Base-by-base conservation (phyloP, 2,797 vertebrate genomes). In the Limnodromus scolopaceus region DNA sequence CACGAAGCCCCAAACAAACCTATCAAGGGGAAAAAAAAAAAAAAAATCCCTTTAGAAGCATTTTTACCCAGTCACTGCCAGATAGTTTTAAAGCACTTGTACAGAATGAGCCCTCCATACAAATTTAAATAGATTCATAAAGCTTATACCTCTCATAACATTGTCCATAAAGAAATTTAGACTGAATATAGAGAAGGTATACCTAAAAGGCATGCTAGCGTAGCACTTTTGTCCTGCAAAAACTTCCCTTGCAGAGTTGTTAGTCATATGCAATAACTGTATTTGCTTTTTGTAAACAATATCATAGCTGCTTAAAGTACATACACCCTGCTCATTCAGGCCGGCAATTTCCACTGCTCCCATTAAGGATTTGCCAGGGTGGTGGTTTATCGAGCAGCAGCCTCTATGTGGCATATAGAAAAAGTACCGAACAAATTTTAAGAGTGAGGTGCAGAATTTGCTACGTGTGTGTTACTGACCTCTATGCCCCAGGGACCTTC, bases 381-480 rank as follows among this genome's bases (percentile, higher is more conserved):
- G 38, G 41, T 77, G 94, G 2, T 83, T 60, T 63, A 92, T 70
- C 32, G 54, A 30, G 60, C 93, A 93, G 68, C 60, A 89, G 58
- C 57, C 61, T 58, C 80, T 66, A 27, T 3, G 1, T 5, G 57
- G 53, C 32, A 39, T 3, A 36, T 3, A 65, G 34, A 94, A 79
- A 90, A 92, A 53, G 25, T 3, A 68, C 30, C 34, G 46, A 61
- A 23, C 34, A 91, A 4, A 86, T 74, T 74, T 24, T 36, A 57
- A 86, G 61, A 88, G 55, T 1, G 24, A 95, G 74, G 90, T 93
- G 96, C 68, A 7, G 61, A 96, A 97, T 96, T 92, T 92, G 87
- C 43, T 77, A 24, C 18, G 72, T 63, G 45, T 60, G 54, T 78
- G 96, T 39, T 77, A 93, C 86, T 68, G 86, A 61, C 82, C 79